phyloP scores from a whole-genome alignment of 2,113 vertebrate genomes.

The Theristicus caerulescens region DNA sequence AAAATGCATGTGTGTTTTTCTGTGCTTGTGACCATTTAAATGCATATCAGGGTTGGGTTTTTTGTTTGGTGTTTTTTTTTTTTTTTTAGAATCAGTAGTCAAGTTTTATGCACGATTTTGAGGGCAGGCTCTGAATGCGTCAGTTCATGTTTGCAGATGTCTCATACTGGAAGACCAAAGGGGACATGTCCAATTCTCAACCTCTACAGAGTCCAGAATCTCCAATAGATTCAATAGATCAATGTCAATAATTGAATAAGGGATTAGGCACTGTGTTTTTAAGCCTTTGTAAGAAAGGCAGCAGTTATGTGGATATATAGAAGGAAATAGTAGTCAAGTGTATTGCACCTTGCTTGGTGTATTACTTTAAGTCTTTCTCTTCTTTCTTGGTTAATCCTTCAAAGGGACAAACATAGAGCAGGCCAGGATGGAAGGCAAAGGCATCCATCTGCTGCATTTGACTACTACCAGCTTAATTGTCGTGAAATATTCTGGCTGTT shows the following conservation, averaged over 20 bases:
- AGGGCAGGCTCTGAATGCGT: not conserved
- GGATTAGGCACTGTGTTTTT: not conserved
- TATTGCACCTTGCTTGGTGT: not conserved
- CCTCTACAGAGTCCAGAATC: accelerated
- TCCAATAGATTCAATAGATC: not conserved
- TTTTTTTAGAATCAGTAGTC: not conserved
- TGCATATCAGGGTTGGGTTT: not conserved
- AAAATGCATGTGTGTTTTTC: not conserved
- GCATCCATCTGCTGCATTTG: not conserved
- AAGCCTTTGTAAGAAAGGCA: not conserved
- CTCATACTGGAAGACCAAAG: not conserved
- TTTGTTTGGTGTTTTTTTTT: not conserved
- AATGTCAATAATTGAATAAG: not conserved
- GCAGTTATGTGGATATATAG: accelerated
- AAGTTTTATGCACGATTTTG: not conserved
- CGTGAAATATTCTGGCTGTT: not conserved
- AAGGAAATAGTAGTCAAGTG: not conserved
- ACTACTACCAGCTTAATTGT: not conserved
- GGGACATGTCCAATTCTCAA: not conserved
- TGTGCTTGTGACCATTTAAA: not conserved
- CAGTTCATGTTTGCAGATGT: not conserved
- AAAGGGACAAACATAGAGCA: not conserved
- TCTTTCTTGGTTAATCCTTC: not conserved
- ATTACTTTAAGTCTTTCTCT: not conserved
- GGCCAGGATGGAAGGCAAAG: not conserved